Evolutionary conservation across 1,140 invertebrate species (phyloP).

Genomic region (Camponotus vicinus): DNA sequence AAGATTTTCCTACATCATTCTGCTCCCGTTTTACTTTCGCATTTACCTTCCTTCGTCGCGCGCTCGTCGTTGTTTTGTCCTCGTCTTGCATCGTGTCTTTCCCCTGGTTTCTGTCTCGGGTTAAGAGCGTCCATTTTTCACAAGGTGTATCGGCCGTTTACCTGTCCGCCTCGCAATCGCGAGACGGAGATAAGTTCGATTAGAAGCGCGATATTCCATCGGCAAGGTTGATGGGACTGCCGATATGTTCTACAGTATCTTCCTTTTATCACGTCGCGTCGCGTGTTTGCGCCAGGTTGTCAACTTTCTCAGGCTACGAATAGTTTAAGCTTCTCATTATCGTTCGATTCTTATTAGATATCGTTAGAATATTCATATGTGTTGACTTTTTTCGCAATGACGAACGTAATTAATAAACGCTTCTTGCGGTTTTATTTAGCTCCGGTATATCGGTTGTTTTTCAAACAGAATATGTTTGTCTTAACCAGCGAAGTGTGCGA

Average conservation of each 20-base stretch:
- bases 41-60: neutral
- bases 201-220: conserved; percentile 52
- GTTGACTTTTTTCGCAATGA: conserved; percentile 13
- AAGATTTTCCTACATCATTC: conserved; percentile 46
- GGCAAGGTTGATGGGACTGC: conserved; percentile 36
- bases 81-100: conserved; percentile 22
- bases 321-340: conserved; percentile 20
- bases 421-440: conserved; percentile 20
- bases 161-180: neutral
- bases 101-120: neutral
- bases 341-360: conserved; percentile 22
- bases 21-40: conserved; percentile 32
- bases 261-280: conserved; percentile 25
- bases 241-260: neutral
- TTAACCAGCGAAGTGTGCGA: neutral
- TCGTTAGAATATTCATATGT: conserved; percentile 26
- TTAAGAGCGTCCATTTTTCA: conserved; percentile 56
- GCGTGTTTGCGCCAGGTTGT: neutral
- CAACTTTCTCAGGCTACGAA: conserved; percentile 32
- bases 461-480: neutral
- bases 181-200: conserved; percentile 51
- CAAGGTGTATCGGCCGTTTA: conserved; percentile 19
- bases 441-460: conserved; percentile 3
- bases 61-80: conserved; percentile 18
- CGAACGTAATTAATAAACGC: conserved; percentile 24